Conservation (phyloP, 1,140 invertebrate species). For the Tetramorium alpestre region DNA sequence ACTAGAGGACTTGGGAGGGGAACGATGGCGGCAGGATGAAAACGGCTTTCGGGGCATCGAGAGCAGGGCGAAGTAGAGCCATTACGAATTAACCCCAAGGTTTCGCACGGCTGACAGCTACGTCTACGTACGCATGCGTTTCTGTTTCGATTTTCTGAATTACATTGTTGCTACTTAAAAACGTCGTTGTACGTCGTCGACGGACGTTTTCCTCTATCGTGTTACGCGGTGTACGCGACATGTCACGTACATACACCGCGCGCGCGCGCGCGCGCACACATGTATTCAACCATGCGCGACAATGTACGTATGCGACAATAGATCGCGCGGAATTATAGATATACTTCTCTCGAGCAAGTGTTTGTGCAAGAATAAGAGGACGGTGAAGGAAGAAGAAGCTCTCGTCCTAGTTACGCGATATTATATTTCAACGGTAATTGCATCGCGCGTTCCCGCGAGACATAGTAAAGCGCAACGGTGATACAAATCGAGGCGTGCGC, state of each 20-base stretch:
- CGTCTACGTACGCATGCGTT: conserved; percentile 16
- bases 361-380: conserved; percentile 19
- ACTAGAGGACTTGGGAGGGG: neutral
- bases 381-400: neutral
- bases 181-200: conserved; percentile 12
- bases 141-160: conserved; percentile 31
- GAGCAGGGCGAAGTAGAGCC: neutral
- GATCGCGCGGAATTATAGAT: neutral
- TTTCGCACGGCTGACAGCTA: neutral
- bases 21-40: neutral
- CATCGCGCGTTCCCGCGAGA: neutral
- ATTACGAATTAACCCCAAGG: conserved; percentile 23
- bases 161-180: conserved; percentile 34
- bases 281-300: neutral
- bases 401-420: conserved; percentile 27
- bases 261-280: neutral
- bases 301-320: neutral
- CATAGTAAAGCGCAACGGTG: neutral
- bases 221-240: no score
- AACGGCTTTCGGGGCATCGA: neutral
- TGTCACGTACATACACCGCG: no score
- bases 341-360: neutral
- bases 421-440: conserved; percentile 38
- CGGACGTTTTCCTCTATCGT: no score
- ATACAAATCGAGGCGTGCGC: neutral